These are phyloP conservation scores for Muricea muricata DNA, from an alignment of 92 coral and sea anemone genomes.

Conservation along the genomic window DNA sequence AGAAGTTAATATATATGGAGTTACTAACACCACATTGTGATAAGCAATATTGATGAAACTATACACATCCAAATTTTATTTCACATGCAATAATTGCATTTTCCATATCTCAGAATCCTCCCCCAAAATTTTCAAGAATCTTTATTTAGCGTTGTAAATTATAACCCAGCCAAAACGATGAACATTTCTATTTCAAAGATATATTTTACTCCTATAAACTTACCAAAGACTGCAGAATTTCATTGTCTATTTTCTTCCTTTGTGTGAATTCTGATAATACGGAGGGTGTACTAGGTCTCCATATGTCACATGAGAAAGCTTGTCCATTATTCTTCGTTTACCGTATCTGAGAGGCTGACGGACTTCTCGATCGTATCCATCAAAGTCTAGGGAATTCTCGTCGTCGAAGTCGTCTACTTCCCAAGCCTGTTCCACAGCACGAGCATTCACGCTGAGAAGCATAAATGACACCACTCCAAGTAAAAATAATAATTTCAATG, in stretches of 20 bases:
- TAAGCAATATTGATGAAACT: neutral
- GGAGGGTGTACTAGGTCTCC: too few species aligned
- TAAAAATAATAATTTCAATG: neutral
- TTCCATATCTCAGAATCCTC: too few species aligned
- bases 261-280: neutral
- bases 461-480: constrained; percentile 14
- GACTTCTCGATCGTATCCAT: neutral
- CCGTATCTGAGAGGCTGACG: constrained; percentile 30
- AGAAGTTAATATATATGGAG: neutral
- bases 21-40: neutral
- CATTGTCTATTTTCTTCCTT: neutral
- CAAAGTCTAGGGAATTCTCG: neutral
- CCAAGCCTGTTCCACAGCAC: constrained; percentile 7
- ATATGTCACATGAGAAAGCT: neutral
- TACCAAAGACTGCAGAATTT: neutral
- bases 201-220: neutral
- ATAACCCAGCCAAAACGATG: too few species aligned
- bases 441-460: neutral
- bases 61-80: too few species aligned
- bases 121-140: too few species aligned
- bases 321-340: neutral
- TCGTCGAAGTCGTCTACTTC: neutral
- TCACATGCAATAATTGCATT: too few species aligned
- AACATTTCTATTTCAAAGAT: neutral
- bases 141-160: neutral